Evolutionary conservation across 2,113 vertebrate species (phyloP).

Genomic region (Ornithorhynchus anatinus): DNA sequence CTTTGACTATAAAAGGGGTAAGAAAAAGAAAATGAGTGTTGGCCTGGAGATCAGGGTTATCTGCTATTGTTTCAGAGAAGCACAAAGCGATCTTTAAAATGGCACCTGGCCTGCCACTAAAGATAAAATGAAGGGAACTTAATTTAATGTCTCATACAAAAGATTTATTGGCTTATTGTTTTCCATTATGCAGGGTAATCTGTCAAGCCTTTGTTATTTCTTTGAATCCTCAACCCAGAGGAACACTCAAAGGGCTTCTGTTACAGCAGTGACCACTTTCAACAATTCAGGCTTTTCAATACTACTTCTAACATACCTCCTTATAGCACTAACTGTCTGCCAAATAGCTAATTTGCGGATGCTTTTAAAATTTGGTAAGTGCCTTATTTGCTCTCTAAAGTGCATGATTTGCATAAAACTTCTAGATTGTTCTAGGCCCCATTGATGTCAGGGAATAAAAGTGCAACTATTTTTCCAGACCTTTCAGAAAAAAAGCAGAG

Average conservation of each 20-base stretch:
- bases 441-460: too few relatives aligned
- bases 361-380: constrained; percentile 16
- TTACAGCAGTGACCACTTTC: not conserved
- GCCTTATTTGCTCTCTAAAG: not conserved
- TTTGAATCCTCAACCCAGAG: constrained; percentile 13
- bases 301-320: not conserved
- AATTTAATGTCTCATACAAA: constrained; percentile 35
- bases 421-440: not conserved
- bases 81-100: constrained; percentile 11
- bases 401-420: not conserved
- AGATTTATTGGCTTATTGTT: constrained; percentile 35
- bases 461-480: too few relatives aligned
- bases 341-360: not conserved
- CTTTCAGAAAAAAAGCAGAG: too few relatives aligned
- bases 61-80: constrained; percentile 24
- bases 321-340: not conserved
- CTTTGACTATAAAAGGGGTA: not conserved
- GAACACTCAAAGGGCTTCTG: too few relatives aligned
- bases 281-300: not conserved
- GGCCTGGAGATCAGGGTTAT: not conserved
- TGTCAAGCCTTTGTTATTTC: constrained; percentile 15
- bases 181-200: constrained; percentile 21
- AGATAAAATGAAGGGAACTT: constrained; percentile 20
- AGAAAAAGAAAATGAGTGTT: constrained; percentile 18
- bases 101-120: not conserved